These are phyloP conservation scores for Drosophila greeni DNA, from an alignment of 2,888 invertebrate species.

Conservation along the genomic window DNA sequence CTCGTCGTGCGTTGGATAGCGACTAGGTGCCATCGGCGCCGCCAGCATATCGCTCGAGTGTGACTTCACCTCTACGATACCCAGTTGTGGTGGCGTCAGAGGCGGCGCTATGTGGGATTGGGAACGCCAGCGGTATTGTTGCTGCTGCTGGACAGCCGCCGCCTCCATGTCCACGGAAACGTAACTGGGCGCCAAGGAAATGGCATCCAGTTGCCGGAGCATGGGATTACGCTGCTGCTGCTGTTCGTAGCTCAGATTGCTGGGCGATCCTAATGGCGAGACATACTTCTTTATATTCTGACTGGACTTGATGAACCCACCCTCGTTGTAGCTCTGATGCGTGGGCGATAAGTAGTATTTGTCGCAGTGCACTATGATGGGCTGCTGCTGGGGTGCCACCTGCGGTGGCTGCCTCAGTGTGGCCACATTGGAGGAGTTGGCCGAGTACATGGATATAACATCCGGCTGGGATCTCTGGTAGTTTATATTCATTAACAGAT, in stretches of 20 bases:
- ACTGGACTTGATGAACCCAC: constrained; percentile 77
- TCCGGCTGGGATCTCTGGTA: constrained; percentile 49
- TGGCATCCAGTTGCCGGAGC: constrained; percentile 65
- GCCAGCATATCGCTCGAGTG: constrained; percentile 76
- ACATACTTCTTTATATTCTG: constrained; percentile 78
- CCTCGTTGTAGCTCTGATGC: constrained; percentile 75
- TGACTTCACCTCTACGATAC: constrained; percentile 61
- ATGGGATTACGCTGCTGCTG: constrained; percentile 38
- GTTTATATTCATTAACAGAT: constrained; percentile 50
- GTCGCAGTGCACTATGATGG: constrained; percentile 76
- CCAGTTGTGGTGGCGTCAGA: constrained; percentile 57
- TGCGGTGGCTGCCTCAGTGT: constrained; percentile 74
- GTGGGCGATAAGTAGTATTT: constrained; percentile 78
- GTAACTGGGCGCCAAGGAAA: constrained; percentile 75
- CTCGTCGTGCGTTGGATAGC: constrained; percentile 70
- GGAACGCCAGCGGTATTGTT: constrained; percentile 71
- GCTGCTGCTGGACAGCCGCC: constrained; percentile 45
- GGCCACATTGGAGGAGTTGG: constrained; percentile 75
- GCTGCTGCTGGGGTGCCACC: constrained; percentile 71
- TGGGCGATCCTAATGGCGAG: constrained; percentile 74
- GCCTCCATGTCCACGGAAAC: constrained; percentile 64
- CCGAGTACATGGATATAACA: constrained; percentile 71
- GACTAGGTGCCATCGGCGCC: constrained; percentile 49
- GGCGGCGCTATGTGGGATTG: constrained; percentile 67
- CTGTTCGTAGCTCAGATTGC: constrained; percentile 56